A percentile compares a stretch with the other conserved stretches of the same genome.
Evolutionary conservation across 2,797 vertebrate genomes (phyloP).

Genomic region (Gymnothorax reevesii): DNA sequence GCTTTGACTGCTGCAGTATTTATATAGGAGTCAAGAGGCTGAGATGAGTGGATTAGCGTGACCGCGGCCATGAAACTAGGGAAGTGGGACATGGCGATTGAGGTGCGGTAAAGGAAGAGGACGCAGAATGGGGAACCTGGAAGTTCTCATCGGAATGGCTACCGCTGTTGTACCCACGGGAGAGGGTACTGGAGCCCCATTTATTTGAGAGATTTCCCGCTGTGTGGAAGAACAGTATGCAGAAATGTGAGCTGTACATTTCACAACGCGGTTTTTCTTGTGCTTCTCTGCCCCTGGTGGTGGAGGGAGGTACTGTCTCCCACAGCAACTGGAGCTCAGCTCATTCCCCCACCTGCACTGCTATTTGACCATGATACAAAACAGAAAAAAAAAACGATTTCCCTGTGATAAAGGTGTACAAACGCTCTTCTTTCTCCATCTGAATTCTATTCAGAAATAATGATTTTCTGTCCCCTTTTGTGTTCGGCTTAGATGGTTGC

Average conservation of each 20-base stretch:
- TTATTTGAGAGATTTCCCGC: neutral
- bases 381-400: neutral
- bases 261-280: neutral
- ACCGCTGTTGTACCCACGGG: neutral
- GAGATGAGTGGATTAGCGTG: slow-evolving; percentile 1
- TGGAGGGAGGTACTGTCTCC: neutral
- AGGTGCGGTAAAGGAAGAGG: neutral
- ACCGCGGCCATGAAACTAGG: neutral
- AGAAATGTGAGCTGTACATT: neutral
- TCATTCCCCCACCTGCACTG: neutral
- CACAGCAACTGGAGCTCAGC: neutral
- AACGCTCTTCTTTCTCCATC: neutral
- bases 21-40: neutral
- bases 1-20: neutral
- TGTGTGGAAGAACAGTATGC: neutral
- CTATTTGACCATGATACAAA: neutral
- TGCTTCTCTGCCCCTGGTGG: neutral
- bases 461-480: neutral
- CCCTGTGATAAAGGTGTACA: neutral
- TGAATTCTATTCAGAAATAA: neutral
- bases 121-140: neutral
- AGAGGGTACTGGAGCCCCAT: neutral
- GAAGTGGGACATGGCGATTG: neutral
- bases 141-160: neutral
- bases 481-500: neutral